Evolutionary conservation across 1,140 invertebrate genomes (phyloP).

Genomic region (Galleria mellonella): DNA sequence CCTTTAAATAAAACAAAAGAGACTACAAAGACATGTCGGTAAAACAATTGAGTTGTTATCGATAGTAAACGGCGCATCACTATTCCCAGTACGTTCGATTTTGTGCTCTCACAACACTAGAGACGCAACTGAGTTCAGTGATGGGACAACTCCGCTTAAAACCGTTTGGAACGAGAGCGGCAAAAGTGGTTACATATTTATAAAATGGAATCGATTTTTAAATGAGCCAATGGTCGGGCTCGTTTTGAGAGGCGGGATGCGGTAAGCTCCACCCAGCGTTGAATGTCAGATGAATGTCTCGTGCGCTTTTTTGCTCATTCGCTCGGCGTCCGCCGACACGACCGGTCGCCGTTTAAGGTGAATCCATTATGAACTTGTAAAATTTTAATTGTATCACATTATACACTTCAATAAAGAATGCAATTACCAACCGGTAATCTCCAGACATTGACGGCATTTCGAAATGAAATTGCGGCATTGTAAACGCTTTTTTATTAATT

Average conservation of each 20-base stretch:
- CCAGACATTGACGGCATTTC: too few species aligned
- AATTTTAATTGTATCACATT: too few species aligned
- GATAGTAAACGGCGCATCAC: constrained; percentile 26
- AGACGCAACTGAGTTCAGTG: constrained; percentile 12
- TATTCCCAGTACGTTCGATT: constrained; percentile 19
- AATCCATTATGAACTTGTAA: neutral
- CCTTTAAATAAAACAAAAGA: constrained; percentile 72
- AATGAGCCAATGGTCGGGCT: constrained; percentile 58
- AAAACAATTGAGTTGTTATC: constrained; percentile 60
- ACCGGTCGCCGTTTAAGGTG: constrained; percentile 17
- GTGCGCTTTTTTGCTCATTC: constrained; percentile 56
- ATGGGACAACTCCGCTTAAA: neutral
- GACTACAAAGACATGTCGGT: constrained; percentile 65
- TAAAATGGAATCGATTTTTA: constrained; percentile 74
- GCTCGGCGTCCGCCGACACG: constrained; percentile 37
- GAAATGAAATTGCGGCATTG: too few species aligned
- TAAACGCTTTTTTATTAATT: too few species aligned
- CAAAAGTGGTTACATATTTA: constrained; percentile 71
- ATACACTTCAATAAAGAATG: too few species aligned
- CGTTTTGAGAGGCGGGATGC: constrained; percentile 46
- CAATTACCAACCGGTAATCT: too few species aligned
- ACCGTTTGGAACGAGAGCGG: constrained; percentile 23
- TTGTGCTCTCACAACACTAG: constrained; percentile 19
- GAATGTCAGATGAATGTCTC: constrained; percentile 55
- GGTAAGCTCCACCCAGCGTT: constrained; percentile 50